Percentiles rank a stretch among this genome's conserved stretches.
Evolutionary conservation across 2,113 vertebrate genomes (phyloP).

Genomic region (Pterocles gutturalis): DNA sequence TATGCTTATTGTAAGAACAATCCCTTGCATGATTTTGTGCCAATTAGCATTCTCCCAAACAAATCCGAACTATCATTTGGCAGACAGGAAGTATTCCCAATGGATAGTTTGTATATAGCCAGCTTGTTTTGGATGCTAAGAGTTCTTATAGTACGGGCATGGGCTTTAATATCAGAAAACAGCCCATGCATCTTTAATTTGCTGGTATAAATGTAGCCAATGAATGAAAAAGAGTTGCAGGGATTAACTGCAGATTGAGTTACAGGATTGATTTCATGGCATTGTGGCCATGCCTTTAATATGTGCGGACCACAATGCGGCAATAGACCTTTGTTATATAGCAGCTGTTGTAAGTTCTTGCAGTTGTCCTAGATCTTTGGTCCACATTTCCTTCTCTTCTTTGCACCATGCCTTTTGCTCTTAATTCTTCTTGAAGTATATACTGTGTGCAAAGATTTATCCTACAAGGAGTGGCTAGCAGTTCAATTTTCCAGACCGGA

Average conservation of each 20-base stretch:
- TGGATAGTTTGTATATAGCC: background rate
- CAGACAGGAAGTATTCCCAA: background rate
- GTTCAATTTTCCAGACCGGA: background rate
- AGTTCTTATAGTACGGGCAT: background rate
- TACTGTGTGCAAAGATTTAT: background rate
- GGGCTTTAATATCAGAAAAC: background rate
- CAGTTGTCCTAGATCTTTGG: background rate
- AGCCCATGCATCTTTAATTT: background rate
- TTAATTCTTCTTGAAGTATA: background rate
- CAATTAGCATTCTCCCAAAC: background rate
- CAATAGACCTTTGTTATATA: background rate
- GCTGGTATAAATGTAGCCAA: background rate
- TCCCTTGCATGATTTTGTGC: background rate
- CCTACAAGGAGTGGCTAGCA: background rate
- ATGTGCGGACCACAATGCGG: background rate
- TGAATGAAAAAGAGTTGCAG: background rate
- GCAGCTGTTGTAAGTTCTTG: background rate
- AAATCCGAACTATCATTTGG: background rate
- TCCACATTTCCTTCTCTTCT: background rate
- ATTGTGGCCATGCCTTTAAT: background rate
- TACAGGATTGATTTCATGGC: background rate
- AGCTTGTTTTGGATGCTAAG: background rate
- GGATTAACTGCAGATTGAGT: background rate
- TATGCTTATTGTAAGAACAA: background rate
- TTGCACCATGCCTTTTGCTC: background rate